These are phyloP conservation scores for Metellina segmentata DNA, from an alignment of 2,888 invertebrate genomes.

Conservation along the genomic window DNA sequence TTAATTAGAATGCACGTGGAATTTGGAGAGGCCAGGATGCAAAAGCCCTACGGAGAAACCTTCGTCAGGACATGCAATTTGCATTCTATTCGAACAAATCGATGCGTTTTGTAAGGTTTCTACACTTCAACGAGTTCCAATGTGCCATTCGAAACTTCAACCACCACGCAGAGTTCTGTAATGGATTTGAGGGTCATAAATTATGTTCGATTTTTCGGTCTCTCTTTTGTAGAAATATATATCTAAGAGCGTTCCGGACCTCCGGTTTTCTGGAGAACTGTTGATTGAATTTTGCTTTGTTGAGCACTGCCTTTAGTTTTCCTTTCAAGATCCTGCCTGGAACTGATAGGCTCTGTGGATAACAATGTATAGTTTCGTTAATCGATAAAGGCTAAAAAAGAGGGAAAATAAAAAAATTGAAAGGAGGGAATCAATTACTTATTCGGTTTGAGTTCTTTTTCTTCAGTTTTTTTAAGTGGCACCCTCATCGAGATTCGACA, in stretches of 20 bases:
- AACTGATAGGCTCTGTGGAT: conserved; percentile 20
- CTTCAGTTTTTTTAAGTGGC: not conserved
- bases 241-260: not conserved
- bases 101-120: conserved; percentile 26
- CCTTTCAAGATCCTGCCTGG: conserved; percentile 6
- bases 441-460: not conserved
- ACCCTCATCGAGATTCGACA: not conserved
- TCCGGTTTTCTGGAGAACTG: conserved; percentile 36
- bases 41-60: not conserved
- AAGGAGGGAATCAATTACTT: not conserved
- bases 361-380: conserved; percentile 3
- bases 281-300: conserved; percentile 54
- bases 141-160: conserved; percentile 5
- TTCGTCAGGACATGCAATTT: conserved; percentile 8
- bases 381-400: not conserved
- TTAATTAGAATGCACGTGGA: conserved; percentile 15
- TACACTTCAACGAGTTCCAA: conserved; percentile 4
- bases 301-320: not conserved
- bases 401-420: not conserved
- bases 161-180: conserved; percentile 2
- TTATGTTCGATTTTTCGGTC: conserved; percentile 62
- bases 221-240: conserved; percentile 45
- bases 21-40: not conserved
- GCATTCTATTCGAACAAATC: conserved; percentile 38
- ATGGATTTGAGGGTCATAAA: conserved; percentile 67